phyloP scores from a whole-genome alignment of 1,140 invertebrate species.

The Dendrolimus punctatus region DNA sequence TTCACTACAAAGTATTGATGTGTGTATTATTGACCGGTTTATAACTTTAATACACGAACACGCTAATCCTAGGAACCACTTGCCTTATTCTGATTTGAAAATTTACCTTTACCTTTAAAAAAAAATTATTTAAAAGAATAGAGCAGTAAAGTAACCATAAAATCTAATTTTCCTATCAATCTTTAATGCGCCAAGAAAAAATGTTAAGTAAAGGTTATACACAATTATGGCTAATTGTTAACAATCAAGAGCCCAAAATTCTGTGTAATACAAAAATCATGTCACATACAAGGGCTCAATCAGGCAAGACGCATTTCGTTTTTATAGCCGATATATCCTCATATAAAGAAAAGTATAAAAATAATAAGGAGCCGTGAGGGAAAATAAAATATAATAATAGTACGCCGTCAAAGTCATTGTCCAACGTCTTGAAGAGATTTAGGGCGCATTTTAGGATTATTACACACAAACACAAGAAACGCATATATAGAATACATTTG shows the following conservation, averaged over 20 bases:
- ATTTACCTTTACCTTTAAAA: too few relatives aligned
- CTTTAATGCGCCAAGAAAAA: background rate
- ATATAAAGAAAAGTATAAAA: constrained; percentile 61
- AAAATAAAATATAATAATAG: constrained; percentile 63
- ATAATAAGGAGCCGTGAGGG: constrained; percentile 56
- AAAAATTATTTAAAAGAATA: too few relatives aligned
- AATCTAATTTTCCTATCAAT: too few relatives aligned
- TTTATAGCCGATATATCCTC: constrained; percentile 58
- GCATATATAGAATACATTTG: constrained; percentile 4
- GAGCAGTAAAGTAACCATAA: too few relatives aligned
- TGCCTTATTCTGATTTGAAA: too few relatives aligned
- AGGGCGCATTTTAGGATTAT: constrained; percentile 36
- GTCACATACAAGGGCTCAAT: constrained; percentile 43
- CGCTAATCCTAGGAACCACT: too few relatives aligned
- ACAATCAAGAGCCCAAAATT: background rate
- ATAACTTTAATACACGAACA: too few relatives aligned
- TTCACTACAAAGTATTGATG: too few relatives aligned
- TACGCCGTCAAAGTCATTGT: constrained; percentile 36
- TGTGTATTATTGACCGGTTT: too few relatives aligned
- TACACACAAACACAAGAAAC: constrained; percentile 16
- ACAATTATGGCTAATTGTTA: too few relatives aligned
- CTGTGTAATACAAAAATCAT: constrained; percentile 27
- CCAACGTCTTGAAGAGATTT: constrained; percentile 44
- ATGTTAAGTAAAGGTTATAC: background rate
- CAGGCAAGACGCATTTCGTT: constrained; percentile 57